These are phyloP conservation scores for Ptilonorhynchus violaceus DNA, from an alignment of 2,113 vertebrate species.

Conservation along the genomic window DNA sequence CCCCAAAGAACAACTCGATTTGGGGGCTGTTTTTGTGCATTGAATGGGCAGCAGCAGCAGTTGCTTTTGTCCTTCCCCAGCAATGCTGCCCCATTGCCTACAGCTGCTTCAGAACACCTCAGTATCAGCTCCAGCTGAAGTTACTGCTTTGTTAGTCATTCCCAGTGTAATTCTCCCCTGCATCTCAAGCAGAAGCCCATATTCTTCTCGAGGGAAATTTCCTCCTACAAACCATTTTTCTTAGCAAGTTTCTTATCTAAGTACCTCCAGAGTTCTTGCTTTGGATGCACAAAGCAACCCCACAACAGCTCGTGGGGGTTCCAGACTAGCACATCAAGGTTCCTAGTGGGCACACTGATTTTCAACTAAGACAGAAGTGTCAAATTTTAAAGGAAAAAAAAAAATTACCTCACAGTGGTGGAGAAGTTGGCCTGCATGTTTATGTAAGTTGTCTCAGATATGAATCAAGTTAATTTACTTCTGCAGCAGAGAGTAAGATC, in stretches of 20 bases:
- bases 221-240: neutral
- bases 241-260: neutral
- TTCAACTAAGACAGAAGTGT: neutral
- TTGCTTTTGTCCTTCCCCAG: neutral
- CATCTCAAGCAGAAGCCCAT: neutral
- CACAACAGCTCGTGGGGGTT: neutral
- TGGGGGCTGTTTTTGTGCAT: neutral
- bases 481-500: neutral
- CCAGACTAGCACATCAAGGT: neutral
- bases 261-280: neutral
- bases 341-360: neutral
- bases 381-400: neutral
- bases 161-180: neutral
- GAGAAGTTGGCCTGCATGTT: neutral
- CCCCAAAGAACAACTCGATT: fast-evolving
- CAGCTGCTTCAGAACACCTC: neutral
- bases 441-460: neutral
- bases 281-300: neutral
- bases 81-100: fast-evolving
- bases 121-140: neutral
- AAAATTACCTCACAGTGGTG: fast-evolving
- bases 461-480: neutral
- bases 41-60: neutral
- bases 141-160: neutral
- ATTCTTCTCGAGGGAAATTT: neutral